Base-by-base conservation (phyloP, 2,888 invertebrate species). In the Nesidiocoris tenuis region DNA sequence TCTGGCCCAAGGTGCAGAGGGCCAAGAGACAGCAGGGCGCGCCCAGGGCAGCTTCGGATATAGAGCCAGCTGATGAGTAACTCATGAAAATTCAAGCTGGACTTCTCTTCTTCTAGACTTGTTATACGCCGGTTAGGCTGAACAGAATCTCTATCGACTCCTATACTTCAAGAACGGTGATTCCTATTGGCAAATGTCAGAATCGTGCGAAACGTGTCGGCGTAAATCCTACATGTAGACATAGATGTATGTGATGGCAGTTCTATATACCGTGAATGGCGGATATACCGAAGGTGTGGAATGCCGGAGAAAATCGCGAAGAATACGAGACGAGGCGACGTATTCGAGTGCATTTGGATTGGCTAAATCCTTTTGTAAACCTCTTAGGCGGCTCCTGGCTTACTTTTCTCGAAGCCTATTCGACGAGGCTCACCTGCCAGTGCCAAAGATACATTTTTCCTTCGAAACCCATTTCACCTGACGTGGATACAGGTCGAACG, bases 281-380 rank as follows among this genome's bases (percentile, higher is more conserved):
- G 39, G 12, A 39, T 3, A 39, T 7, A 39, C 39, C 12, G 39
- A 39, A 39, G 39, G 39, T 39, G 12, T 12, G 39, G 39, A 39
- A 39, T 39, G 12, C 12, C 39, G 39, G 5, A 12, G 39, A 39
- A 39, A 39, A 39, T 39, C 39, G 39, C 12, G 39, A 12, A 39
- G 12, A 39, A 39, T 39, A 39, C 39, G 39, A 39, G 39, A 39
- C 39, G 39, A 7, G 64, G 24, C 64, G 64, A n/a, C n/a, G 25
- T n/a, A 21, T 21, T 63, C 63, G 64, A 64, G 25, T 24, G 17
- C 19, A 19, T 18, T 25, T 24, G 25, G 65, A 65, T 65, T 65
- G 65, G 65, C 54, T 65, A 24, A 65, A 65, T 65, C 64, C 22
- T 23, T 23, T 39, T 39, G 39, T 39, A 39, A 39, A 39, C 39